phyloP scores from a whole-genome alignment of 2,113 vertebrate species.

The Limnothrissa miodon region DNA sequence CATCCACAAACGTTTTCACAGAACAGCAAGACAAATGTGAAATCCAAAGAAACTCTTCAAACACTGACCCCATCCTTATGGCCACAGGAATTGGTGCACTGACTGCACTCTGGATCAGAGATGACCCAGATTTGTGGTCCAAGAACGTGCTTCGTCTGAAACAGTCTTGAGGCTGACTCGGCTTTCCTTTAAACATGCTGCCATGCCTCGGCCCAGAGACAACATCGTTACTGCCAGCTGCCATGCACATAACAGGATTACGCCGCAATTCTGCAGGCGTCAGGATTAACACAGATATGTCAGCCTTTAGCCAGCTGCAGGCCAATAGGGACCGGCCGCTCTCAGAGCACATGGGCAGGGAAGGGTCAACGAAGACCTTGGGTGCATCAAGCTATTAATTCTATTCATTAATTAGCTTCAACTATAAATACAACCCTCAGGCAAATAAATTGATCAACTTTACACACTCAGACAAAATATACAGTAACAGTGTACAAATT shows the following conservation, averaged over 20 bases:
- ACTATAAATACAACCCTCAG: not conserved
- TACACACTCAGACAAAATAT: not conserved
- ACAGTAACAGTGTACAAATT: not conserved
- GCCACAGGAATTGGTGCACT: not conserved
- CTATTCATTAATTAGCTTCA: slow-evolving; percentile 1
- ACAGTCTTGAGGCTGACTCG: not conserved
- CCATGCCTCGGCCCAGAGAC: not conserved
- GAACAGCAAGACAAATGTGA: not conserved
- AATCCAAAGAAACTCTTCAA: not conserved
- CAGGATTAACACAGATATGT: slow-evolving; percentile 15
- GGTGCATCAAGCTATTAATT: not conserved
- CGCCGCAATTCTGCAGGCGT: not conserved
- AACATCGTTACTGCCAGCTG: not conserved
- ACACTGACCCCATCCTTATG: not conserved
- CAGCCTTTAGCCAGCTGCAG: not conserved
- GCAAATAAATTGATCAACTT: not conserved
- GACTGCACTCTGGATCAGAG: not conserved
- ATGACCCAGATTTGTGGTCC: not conserved
- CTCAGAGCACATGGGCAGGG: not conserved
- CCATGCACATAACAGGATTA: slow-evolving; percentile 13
- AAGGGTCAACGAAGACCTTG: not conserved
- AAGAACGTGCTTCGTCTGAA: not conserved
- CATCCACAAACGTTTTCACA: not conserved
- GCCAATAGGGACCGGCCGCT: not conserved
- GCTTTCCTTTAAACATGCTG: not conserved